Percentiles rank a stretch among this genome's conserved stretches.
Conservation (phyloP, 2,797 vertebrate species). For the Enoplosus armatus region DNA sequence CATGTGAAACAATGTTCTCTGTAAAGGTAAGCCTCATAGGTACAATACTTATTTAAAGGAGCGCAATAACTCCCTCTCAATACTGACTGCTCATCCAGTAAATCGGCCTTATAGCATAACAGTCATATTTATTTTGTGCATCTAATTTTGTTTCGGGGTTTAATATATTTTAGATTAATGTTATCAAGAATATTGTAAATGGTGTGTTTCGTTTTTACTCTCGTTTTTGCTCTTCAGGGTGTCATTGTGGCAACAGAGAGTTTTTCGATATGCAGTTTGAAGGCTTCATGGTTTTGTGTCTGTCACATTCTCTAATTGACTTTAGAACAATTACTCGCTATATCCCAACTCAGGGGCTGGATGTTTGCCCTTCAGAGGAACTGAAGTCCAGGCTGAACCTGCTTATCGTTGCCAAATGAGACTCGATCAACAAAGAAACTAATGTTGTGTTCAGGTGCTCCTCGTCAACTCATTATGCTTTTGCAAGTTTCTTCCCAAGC, state of each 20-base stretch:
- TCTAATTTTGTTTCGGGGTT: slow-evolving; percentile 23
- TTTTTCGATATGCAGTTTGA: slow-evolving; percentile 33
- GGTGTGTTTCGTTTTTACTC: slow-evolving; percentile 41
- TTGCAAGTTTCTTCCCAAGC: background rate
- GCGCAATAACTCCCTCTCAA: slow-evolving; percentile 52
- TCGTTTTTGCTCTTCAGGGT: slow-evolving; percentile 42
- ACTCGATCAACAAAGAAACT: slow-evolving; percentile 12
- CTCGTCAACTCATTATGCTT: slow-evolving; percentile 1
- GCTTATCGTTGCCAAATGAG: background rate
- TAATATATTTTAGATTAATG: slow-evolving; percentile 31
- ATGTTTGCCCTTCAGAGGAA: slow-evolving; percentile 7
- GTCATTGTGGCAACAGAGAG: slow-evolving; percentile 41
- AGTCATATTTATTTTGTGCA: slow-evolving; percentile 42
- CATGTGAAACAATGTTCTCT: slow-evolving; percentile 38
- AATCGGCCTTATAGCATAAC: slow-evolving; percentile 36
- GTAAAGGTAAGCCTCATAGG: slow-evolving; percentile 20
- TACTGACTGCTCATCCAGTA: slow-evolving; percentile 40
- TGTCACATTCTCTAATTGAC: slow-evolving; percentile 24
- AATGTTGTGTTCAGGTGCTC: background rate
- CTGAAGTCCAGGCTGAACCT: background rate
- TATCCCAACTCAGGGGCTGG: slow-evolving; percentile 24
- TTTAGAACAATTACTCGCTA: slow-evolving; percentile 13
- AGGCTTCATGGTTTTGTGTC: slow-evolving; percentile 15
- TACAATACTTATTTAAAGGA: slow-evolving; percentile 46
- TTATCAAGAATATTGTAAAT: slow-evolving; percentile 51